Base-by-base conservation (phyloP, 2,888 invertebrate species). In the Tuberolachnus salignus region DNA sequence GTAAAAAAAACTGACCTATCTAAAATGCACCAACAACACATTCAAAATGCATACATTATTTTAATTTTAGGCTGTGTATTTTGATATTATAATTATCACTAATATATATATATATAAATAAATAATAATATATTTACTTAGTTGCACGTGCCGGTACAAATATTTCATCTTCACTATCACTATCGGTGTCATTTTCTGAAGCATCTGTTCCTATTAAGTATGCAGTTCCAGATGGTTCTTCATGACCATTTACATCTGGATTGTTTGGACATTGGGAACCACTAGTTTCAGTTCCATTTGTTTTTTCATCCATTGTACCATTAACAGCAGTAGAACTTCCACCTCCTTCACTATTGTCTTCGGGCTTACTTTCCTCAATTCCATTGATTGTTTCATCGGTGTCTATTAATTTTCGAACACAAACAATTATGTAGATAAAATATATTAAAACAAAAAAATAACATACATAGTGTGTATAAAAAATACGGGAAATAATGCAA, bases 161-260 rank as follows among this genome's bases (percentile, higher is more conserved):
- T 1, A 59, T 49, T 34, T 51, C 55, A 75, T 61, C 72, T 1
- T 46, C 49, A 3, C 61, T 63, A 51, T 73, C 61, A 26, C 34
- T 59, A 4, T 59, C 59, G 16, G 19, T 42, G 13, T 67, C 67
- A 10, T 67, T 46, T 23, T 57, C 67, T 21, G 46, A 49, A 49
- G 67, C 75, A 0, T 21, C 57, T 16, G 10, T 34, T 4, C 34
- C 8, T 49, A 49, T 59, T 49, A 59, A 34, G 57, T 16, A 16
- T 1, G n/a, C 85, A 94, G 93, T 11, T 81, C 92, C 88, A 74
- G 89, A 69, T 95, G 91, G 83, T 92, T 90, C 66, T 91, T 90
- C n/a, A 91, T 89, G 1, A 91, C 89, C 74, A 98, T 66, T 69
- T 49, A 21, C 19, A 6, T 34, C 67, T 55, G 67, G 67, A 49